These are phyloP conservation scores for Heliconius erato DNA, from an alignment of 2,888 invertebrate species.

Conservation along the genomic window DNA sequence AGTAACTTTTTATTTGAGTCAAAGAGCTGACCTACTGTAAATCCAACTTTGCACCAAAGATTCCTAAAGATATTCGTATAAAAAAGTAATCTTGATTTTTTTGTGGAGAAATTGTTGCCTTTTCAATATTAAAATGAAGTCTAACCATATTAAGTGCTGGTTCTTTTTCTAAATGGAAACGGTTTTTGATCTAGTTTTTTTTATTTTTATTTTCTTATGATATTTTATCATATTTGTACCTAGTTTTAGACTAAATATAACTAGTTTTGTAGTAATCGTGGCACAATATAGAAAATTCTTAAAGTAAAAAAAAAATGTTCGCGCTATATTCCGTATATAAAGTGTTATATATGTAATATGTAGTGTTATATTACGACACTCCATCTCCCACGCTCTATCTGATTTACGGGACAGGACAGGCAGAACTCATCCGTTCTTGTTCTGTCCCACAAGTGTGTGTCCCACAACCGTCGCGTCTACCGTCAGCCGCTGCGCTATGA, in stretches of 20 bases:
- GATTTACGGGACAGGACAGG: too few relatives aligned
- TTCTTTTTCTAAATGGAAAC: neutral
- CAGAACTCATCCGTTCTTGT: too few relatives aligned
- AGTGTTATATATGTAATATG: too few relatives aligned
- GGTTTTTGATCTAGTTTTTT: neutral
- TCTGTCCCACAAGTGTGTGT: too few relatives aligned
- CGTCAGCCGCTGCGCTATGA: too few relatives aligned
- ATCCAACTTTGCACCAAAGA: constrained; percentile 17
- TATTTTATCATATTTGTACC: neutral
- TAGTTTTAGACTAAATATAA: too few relatives aligned
- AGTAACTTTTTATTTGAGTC: constrained; percentile 24
- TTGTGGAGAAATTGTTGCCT: neutral
- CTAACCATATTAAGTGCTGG: constrained; percentile 1
- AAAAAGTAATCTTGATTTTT: constrained; percentile 11
- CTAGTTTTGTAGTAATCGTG: neutral
- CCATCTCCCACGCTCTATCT: too few relatives aligned
- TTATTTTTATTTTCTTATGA: neutral
- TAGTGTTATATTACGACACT: too few relatives aligned
- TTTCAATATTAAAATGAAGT: constrained; percentile 22
- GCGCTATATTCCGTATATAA: neutral
- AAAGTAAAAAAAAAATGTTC: neutral
- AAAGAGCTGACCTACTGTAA: constrained; percentile 26
- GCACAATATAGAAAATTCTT: neutral
- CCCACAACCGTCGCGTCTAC: too few relatives aligned
- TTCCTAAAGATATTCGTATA: constrained; percentile 17